These are phyloP conservation scores for Rhinogobio ventralis DNA, from an alignment of 2,797 vertebrate species.

Conservation along the genomic window DNA sequence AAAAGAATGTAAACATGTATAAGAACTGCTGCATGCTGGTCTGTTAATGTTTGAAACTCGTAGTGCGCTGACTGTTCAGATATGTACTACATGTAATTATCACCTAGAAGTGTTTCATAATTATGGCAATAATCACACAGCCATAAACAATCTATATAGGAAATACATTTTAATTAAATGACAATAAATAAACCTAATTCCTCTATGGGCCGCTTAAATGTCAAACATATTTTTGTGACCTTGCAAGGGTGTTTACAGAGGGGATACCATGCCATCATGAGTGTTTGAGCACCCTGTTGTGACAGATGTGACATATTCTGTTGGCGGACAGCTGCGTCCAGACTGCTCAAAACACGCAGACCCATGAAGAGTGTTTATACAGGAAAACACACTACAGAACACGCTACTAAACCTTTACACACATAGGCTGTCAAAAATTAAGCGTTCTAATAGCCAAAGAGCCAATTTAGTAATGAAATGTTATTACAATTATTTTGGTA, in stretches of 20 bases:
- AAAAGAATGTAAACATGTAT: constrained; percentile 36
- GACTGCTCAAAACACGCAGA: constrained; percentile 28
- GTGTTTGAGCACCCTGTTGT: constrained; percentile 51
- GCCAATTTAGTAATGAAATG: neutral
- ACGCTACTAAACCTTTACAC: constrained; percentile 27
- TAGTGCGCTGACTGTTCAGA: neutral
- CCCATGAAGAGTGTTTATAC: constrained; percentile 53
- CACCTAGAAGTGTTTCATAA: neutral
- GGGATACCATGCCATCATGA: constrained; percentile 31
- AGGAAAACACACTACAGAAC: constrained; percentile 33
- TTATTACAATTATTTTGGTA: neutral
- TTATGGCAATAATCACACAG: constrained; percentile 9
- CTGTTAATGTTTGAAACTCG: constrained; percentile 24
- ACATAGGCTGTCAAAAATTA: neutral
- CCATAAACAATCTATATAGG: constrained; percentile 2
- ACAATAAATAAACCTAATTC: neutral
- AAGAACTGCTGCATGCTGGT: constrained; percentile 10
- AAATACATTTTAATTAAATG: neutral
- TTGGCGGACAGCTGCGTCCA: constrained; percentile 40
- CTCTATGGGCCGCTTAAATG: constrained; percentile 20
- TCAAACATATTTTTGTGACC: constrained; percentile 30
- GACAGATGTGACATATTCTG: constrained; percentile 42
- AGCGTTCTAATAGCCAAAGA: neutral
- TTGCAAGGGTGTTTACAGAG: constrained; percentile 29
- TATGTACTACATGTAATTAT: neutral